Percentiles rank a stretch among this genome's conserved stretches.
phyloP scores from a whole-genome alignment of 53 echinoderm and acorn worm genomes.

The Zoroaster sp. region DNA sequence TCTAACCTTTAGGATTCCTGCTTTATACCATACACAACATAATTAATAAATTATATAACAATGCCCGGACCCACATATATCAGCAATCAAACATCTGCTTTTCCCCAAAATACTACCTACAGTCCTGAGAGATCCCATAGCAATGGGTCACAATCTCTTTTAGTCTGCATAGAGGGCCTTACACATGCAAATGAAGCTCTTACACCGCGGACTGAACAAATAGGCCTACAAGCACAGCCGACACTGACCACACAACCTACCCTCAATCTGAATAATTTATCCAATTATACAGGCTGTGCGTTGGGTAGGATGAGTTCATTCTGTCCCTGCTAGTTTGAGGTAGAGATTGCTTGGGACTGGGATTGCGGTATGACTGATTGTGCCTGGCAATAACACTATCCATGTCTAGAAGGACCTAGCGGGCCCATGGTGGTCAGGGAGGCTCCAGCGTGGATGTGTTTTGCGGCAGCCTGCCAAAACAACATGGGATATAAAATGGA shows the following conservation, averaged over 20 bases:
- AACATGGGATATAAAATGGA: conserved; percentile 56
- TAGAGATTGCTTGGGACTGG: not conserved
- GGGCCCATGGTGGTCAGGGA: conserved; percentile 47
- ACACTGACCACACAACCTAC: not conserved
- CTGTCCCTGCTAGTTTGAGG: not conserved
- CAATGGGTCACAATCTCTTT: not conserved
- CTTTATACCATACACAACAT: no score
- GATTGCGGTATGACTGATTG: not conserved
- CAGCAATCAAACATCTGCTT: no score
- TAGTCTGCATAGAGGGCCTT: not conserved
- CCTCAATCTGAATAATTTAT: not conserved
- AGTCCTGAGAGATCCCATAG: not conserved
- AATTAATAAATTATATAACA: no score
- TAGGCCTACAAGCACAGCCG: not conserved
- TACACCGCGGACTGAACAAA: not conserved
- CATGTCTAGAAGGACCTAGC: conserved; percentile 12
- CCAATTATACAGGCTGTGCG: not conserved
- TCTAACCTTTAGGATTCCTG: no score
- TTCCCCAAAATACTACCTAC: no score
- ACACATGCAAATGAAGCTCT: not conserved
- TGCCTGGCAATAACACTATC: not conserved
- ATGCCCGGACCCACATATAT: no score
- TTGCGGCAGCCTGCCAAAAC: conserved; percentile 4
- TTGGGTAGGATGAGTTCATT: not conserved
- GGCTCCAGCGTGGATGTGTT: conserved; percentile 42